A percentile compares a stretch with the other conserved stretches of the same genome.
Evolutionary conservation across 2,888 invertebrate species (phyloP).

Genomic region (Eupeodes latifasciatus): DNA sequence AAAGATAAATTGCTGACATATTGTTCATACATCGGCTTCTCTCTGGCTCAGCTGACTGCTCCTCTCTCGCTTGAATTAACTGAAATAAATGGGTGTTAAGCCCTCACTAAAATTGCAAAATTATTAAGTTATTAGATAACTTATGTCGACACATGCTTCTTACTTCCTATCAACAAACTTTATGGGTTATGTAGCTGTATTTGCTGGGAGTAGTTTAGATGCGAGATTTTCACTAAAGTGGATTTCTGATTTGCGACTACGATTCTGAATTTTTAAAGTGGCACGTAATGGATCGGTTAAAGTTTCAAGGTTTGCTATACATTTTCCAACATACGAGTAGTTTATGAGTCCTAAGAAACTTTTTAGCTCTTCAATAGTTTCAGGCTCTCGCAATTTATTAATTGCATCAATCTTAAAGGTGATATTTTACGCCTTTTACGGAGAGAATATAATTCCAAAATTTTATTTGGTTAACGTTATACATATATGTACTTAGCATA

Average conservation of each 20-base stretch:
- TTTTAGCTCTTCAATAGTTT: not conserved
- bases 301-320: not conserved
- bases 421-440: not conserved
- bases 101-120: too few relatives aligned
- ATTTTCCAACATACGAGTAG: not conserved
- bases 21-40: too few relatives aligned
- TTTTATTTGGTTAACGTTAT: not conserved
- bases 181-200: too few relatives aligned
- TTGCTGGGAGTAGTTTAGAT: too few relatives aligned
- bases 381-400: not conserved
- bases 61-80: too few relatives aligned
- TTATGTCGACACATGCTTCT: too few relatives aligned
- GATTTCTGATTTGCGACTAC: not conserved
- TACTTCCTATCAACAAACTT: too few relatives aligned
- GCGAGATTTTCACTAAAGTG: not conserved
- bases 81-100: too few relatives aligned
- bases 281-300: conserved; percentile 1
- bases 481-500: not conserved
- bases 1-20: too few relatives aligned
- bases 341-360: conserved; percentile 1
- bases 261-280: not conserved
- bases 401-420: conserved; percentile 1
- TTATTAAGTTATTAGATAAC: too few relatives aligned
- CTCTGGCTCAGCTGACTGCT: too few relatives aligned
- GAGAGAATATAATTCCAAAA: not conserved